These are phyloP conservation scores for Platyrinchus mystaceus DNA, from an alignment of 2,797 vertebrate genomes.

Conservation along the genomic window DNA sequence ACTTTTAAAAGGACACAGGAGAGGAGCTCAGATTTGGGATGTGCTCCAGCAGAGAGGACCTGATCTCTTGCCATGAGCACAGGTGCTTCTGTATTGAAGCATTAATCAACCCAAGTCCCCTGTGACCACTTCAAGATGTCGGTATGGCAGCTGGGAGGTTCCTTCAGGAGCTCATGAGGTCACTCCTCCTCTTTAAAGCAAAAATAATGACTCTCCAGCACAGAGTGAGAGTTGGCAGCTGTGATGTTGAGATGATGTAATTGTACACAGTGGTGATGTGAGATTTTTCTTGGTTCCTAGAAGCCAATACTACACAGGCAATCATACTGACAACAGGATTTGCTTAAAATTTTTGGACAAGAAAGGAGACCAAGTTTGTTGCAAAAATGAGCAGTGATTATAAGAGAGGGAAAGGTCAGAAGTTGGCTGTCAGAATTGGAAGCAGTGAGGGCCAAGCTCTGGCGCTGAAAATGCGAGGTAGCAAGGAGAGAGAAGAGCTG, in stretches of 20 bases:
- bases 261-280: constrained; percentile 44
- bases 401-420: constrained; percentile 35
- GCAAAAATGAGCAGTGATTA: neutral
- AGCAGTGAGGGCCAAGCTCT: neutral
- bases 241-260: constrained; percentile 52
- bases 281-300: constrained; percentile 59
- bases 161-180: constrained; percentile 51
- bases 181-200: constrained; percentile 15
- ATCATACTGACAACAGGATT: constrained; percentile 24
- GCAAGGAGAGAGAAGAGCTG: neutral
- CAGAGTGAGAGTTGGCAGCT: constrained; percentile 41
- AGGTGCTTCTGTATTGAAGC: constrained; percentile 36
- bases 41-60: neutral
- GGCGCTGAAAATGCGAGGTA: neutral
- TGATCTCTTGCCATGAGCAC: neutral
- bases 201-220: constrained; percentile 26
- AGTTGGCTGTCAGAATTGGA: constrained; percentile 27
- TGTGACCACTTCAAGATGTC: neutral
- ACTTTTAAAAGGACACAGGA: neutral
- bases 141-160: neutral
- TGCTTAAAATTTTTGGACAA: constrained; percentile 23
- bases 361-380: neutral
- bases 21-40: neutral
- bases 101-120: constrained; percentile 10
- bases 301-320: constrained; percentile 43